Conservation (phyloP, 2,888 invertebrate genomes). For the Brachyptera risi region DNA sequence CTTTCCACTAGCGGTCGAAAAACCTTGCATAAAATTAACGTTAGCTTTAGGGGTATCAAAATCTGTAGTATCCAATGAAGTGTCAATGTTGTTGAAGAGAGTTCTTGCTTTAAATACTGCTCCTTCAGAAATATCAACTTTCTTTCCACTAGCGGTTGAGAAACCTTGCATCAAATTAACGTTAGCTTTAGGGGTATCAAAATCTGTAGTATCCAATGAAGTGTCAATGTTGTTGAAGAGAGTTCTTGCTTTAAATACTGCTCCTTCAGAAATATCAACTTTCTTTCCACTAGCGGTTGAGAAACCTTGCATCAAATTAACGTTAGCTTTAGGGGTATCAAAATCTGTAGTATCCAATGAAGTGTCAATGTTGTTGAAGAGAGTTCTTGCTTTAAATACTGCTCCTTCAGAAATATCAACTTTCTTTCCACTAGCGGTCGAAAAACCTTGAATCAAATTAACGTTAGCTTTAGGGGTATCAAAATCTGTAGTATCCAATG, state of each 20-base stretch:
- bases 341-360: slow-evolving; percentile 28
- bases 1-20: slow-evolving; percentile 41
- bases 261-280: slow-evolving; percentile 38
- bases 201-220: slow-evolving; percentile 33
- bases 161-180: slow-evolving; percentile 37
- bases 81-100: slow-evolving; percentile 37
- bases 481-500: slow-evolving; percentile 22
- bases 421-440: slow-evolving; percentile 40
- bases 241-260: slow-evolving; percentile 24
- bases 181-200: background rate
- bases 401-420: slow-evolving; percentile 38
- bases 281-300: slow-evolving; percentile 41
- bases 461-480: background rate
- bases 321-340: background rate
- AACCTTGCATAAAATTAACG: slow-evolving; percentile 36
- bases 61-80: slow-evolving; percentile 35
- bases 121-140: slow-evolving; percentile 38
- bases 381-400: slow-evolving; percentile 24
- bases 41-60: background rate
- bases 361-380: slow-evolving; percentile 39
- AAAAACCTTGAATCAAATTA: slow-evolving; percentile 35
- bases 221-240: slow-evolving; percentile 38
- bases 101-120: slow-evolving; percentile 23
- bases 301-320: slow-evolving; percentile 34
- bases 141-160: slow-evolving; percentile 41